Evolutionary conservation across 2,113 vertebrate species (phyloP).

Genomic region (Nyctereutes procyonoides): DNA sequence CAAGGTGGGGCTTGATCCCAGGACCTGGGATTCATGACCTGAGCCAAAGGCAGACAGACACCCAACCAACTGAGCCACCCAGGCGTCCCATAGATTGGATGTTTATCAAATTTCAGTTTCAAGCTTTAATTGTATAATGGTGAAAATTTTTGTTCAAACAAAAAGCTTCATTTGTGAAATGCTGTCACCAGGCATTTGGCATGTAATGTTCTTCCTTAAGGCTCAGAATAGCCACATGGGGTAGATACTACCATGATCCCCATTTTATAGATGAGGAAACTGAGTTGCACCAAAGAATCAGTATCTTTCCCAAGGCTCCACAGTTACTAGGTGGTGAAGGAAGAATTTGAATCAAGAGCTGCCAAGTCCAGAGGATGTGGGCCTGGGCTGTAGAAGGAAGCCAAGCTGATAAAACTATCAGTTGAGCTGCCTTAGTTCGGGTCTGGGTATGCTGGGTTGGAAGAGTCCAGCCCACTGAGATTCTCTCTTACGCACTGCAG

Average conservation of each 20-base stretch:
- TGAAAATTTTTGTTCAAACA: not conserved
- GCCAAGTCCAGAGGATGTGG: not conserved
- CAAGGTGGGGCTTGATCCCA: no score
- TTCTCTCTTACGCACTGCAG: not conserved
- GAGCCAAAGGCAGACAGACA: no score
- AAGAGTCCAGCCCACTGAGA: not conserved
- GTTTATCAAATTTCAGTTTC: not conserved
- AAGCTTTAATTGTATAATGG: not conserved
- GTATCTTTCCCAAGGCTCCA: not conserved
- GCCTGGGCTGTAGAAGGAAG: not conserved
- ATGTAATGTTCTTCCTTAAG: not conserved
- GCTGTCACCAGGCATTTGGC: not conserved
- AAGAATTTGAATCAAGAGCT: not conserved
- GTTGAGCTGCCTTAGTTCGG: not conserved
- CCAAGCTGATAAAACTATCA: no score
- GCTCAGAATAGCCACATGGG: not conserved
- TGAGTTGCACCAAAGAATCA: not conserved
- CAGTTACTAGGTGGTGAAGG: not conserved
- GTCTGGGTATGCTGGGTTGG: not conserved
- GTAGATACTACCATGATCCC: not conserved
- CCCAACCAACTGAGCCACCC: no score
- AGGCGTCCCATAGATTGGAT: not conserved
- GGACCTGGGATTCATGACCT: no score
- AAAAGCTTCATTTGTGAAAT: not conserved
- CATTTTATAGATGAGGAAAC: not conserved